A percentile compares a stretch with the other conserved stretches of the same genome.
These are phyloP conservation scores for Coregonus sp. DNA, from an alignment of 2,797 vertebrate genomes.

Conservation along the genomic window DNA sequence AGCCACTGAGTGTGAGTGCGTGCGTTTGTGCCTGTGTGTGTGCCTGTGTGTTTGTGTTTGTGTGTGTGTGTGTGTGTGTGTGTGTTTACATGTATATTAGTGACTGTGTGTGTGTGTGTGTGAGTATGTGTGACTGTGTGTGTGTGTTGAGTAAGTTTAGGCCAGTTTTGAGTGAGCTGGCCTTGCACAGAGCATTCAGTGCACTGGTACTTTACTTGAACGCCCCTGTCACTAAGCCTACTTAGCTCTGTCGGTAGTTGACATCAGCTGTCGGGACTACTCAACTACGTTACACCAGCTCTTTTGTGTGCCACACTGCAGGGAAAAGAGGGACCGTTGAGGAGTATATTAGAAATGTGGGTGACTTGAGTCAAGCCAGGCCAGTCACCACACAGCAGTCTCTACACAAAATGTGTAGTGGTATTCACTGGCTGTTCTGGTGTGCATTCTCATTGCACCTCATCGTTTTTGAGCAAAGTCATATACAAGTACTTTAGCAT, in stretches of 20 bases:
- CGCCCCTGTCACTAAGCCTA: background rate
- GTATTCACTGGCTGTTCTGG: constrained; percentile 3
- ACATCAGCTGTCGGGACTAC: constrained; percentile 4
- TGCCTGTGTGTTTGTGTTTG: too few relatives aligned
- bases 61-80: too few relatives aligned
- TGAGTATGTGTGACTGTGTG: background rate
- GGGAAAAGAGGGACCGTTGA: background rate
- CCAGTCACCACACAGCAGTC: constrained; percentile 8
- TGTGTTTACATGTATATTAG: background rate
- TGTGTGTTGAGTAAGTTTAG: constrained; percentile 3
- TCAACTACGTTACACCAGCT: background rate
- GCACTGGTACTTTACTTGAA: background rate
- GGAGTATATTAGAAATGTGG: background rate
- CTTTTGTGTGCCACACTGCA: constrained; percentile 7
- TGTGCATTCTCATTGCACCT: background rate
- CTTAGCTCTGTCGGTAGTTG: background rate
- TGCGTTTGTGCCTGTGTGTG: background rate
- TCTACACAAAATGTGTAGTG: background rate
- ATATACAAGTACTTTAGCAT: background rate
- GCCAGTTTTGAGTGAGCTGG: constrained; percentile 8
- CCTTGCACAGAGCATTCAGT: background rate
- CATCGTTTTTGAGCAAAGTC: background rate
- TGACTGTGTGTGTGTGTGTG: constrained; percentile 3
- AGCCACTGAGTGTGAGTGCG: constrained; percentile 51
- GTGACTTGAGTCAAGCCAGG: background rate